Evolutionary conservation across 2,888 invertebrate genomes (phyloP).

Genomic region (Diabrotica balteata): DNA sequence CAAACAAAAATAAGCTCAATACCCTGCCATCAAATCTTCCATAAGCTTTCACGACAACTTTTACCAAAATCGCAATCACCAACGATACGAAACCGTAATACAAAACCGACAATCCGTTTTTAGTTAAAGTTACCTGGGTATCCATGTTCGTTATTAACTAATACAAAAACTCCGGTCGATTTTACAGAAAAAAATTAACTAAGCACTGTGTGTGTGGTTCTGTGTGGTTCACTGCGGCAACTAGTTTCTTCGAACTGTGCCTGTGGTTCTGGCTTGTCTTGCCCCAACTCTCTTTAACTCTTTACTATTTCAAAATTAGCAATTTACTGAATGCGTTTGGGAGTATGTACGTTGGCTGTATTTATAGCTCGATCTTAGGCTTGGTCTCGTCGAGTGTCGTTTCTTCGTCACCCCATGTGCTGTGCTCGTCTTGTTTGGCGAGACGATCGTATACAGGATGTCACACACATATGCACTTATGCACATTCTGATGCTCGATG

Average conservation of each 20-base stretch:
- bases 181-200: constrained; percentile 2
- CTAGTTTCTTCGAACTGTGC: constrained; percentile 9
- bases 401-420: constrained; percentile 24
- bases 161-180: constrained; percentile 15
- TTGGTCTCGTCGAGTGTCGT: constrained; percentile 40
- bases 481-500: no score
- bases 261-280: constrained; percentile 16
- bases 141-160: constrained; percentile 45
- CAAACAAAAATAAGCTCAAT: constrained; percentile 36
- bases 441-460: constrained; percentile 11
- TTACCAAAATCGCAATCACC: constrained; percentile 55
- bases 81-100: constrained; percentile 54
- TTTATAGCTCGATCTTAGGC: constrained; percentile 57
- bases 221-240: constrained; percentile 6
- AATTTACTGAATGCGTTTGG: constrained; percentile 53
- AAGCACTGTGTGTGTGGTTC: constrained; percentile 14
- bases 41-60: constrained; percentile 54
- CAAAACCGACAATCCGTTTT: constrained; percentile 52
- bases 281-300: constrained; percentile 21
- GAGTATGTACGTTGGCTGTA: constrained; percentile 48
- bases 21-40: constrained; percentile 53
- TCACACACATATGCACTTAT: neutral
- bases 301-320: constrained; percentile 41
- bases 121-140: constrained; percentile 56
- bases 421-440: constrained; percentile 13